Evolutionary conservation across 1,140 invertebrate species (phyloP).

Genomic region (Micrasema longulum): DNA sequence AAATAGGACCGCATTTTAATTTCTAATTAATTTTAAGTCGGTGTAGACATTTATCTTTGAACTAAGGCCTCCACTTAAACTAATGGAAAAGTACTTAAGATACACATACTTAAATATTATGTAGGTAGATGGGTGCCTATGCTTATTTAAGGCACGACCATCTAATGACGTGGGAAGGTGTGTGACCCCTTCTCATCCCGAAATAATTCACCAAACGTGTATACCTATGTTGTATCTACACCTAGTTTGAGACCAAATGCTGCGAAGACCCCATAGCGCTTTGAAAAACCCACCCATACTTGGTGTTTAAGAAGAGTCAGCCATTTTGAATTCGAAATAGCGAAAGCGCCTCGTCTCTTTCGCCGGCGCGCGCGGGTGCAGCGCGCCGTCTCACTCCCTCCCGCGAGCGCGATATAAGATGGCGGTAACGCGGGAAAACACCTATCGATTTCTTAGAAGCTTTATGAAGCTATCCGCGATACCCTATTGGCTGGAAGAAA

Average conservation of each 20-base stretch:
- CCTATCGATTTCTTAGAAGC: slow-evolving; percentile 45
- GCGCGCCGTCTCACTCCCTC: slow-evolving; percentile 11
- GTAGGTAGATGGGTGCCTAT: not conserved
- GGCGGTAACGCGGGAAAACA: slow-evolving; percentile 29
- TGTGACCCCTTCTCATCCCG: not conserved
- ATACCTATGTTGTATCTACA: too few relatives aligned
- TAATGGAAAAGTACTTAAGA: too few relatives aligned
- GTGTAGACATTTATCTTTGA: too few relatives aligned
- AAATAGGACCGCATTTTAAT: too few relatives aligned
- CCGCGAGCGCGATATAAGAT: slow-evolving; percentile 37
- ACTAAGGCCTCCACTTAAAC: too few relatives aligned
- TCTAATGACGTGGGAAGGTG: not conserved
- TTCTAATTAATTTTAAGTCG: too few relatives aligned
- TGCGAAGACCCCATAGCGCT: not conserved
- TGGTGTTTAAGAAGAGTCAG: slow-evolving; percentile 39
- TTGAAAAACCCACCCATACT: slow-evolving; percentile 17
- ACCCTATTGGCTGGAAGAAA: slow-evolving; percentile 12
- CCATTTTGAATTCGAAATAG: slow-evolving; percentile 41
- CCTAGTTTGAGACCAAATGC: not conserved
- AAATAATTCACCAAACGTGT: not conserved
- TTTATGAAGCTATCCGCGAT: slow-evolving; percentile 26
- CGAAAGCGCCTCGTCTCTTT: slow-evolving; percentile 9
- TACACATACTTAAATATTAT: not conserved
- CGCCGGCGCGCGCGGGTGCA: not conserved
- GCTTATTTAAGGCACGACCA: not conserved